phyloP scores from a whole-genome alignment of 2,888 invertebrate genomes.

The Blomia tropicalis region DNA sequence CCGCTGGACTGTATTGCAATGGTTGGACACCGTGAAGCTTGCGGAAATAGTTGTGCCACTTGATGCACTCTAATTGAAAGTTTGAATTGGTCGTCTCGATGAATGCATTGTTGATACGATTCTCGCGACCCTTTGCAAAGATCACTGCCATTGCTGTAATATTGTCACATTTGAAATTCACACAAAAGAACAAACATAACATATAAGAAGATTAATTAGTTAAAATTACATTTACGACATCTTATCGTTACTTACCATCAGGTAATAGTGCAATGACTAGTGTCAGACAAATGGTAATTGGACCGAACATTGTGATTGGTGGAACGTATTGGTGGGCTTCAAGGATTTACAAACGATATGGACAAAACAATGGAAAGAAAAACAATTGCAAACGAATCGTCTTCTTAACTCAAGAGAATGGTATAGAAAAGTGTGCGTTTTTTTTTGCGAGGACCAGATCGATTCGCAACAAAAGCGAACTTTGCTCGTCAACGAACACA shows the following conservation, averaged over 20 bases:
- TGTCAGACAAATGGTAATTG: not conserved
- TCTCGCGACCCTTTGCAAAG: conserved; percentile 2
- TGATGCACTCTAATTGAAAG: conserved; percentile 20
- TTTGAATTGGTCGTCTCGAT: conserved; percentile 18
- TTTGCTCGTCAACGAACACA: not conserved
- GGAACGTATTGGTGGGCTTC: not conserved
- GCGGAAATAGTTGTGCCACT: conserved; percentile 24
- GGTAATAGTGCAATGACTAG: not conserved
- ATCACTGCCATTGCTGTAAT: conserved; percentile 6
- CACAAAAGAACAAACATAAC: not conserved
- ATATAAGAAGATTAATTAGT: not conserved
- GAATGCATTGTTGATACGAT: not conserved
- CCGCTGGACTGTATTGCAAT: conserved; percentile 18
- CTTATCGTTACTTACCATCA: not conserved
- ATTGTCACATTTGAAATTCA: not conserved
- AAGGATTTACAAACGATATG: too few species aligned
- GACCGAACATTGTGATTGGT: not conserved
- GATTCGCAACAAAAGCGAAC: not conserved
- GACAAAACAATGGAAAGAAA: too few species aligned
- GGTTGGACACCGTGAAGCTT: conserved; percentile 18
- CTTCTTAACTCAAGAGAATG: not conserved
- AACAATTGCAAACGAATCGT: too few species aligned
- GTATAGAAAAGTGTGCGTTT: not conserved
- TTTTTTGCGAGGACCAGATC: not conserved
- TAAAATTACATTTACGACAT: not conserved